phyloP scores from a whole-genome alignment of 1,140 invertebrate genomes.

The Oncopodura yosiiana region DNA sequence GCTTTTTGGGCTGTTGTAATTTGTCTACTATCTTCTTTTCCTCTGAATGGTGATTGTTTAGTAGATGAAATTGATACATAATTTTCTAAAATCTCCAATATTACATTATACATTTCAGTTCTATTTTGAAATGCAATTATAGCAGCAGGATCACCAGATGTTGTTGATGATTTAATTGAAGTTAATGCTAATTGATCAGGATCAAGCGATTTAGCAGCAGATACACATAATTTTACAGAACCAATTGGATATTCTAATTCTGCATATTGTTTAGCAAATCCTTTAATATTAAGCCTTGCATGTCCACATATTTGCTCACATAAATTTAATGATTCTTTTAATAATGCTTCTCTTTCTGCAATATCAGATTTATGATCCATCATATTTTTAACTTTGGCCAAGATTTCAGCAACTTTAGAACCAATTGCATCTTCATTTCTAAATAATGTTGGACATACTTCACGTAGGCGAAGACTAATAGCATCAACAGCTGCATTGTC shows the following conservation, averaged over 20 bases:
- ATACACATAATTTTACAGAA: constrained; percentile 25
- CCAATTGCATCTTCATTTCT: constrained; percentile 90
- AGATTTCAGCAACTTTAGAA: constrained; percentile 74
- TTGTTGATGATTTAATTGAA: constrained; percentile 8
- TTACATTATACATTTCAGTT: constrained; percentile 29
- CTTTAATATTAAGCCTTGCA: constrained; percentile 24
- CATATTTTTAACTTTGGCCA: constrained; percentile 63
- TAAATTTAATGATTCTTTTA: constrained; percentile 59
- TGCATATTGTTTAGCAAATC: constrained; percentile 27
- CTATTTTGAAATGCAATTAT: constrained; percentile 51
- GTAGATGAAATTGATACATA: constrained; percentile 4
- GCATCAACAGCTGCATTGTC: constrained; percentile 90
- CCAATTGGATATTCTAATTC: constrained; percentile 32
- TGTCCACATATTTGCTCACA: constrained; percentile 30
- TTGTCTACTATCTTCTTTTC: constrained; percentile 9
- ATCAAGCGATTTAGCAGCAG: constrained; percentile 26
- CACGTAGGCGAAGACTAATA: constrained; percentile 75
- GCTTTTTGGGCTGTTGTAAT: constrained; percentile 2
- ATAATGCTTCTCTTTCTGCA: constrained; percentile 59
- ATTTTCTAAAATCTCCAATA: constrained; percentile 28
- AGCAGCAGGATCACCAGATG: constrained; percentile 6
- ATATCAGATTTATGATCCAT: constrained; percentile 55
- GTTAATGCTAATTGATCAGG: constrained; percentile 26
- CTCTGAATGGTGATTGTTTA: constrained; percentile 17
- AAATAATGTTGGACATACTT: constrained; percentile 87